Conservation (phyloP, 1,140 invertebrate genomes). For the Listronotus oregonensis region DNA sequence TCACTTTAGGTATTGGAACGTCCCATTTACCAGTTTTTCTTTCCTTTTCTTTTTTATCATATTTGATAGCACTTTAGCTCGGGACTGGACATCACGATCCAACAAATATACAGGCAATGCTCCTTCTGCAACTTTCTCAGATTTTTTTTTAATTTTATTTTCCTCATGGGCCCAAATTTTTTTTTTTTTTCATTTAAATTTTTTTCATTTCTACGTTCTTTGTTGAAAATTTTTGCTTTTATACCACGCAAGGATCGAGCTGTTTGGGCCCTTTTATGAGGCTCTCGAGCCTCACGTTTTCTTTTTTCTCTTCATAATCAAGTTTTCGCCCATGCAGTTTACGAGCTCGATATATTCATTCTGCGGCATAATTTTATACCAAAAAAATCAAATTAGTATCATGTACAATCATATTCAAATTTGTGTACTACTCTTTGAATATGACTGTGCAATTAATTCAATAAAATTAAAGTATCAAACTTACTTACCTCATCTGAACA, state of each 20-base stretch:
- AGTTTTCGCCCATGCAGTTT: constrained; percentile 95
- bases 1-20: constrained; percentile 98
- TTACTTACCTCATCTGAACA: too few species aligned
- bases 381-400: constrained; percentile 7
- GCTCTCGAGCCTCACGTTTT: constrained; percentile 92
- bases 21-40: constrained; percentile 99
- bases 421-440: too few species aligned
- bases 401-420: too few species aligned
- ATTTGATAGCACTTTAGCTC: constrained; percentile 95
- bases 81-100: constrained; percentile 92
- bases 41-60: constrained; percentile 99
- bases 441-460: too few species aligned
- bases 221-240: constrained; percentile 98
- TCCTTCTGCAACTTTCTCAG: constrained; percentile 83
- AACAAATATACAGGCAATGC: constrained; percentile 95
- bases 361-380: constrained; percentile 87
- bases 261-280: constrained; percentile 87
- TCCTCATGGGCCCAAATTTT: constrained; percentile 93
- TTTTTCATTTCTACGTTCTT: constrained; percentile 96
- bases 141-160: constrained; percentile 82
- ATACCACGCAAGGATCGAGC: constrained; percentile 92
- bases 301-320: constrained; percentile 97
- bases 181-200: constrained; percentile 99
- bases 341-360: constrained; percentile 98
- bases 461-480: too few species aligned